phyloP scores from a whole-genome alignment of 2,797 vertebrate genomes.

The Hydrocynus forskahlii region DNA sequence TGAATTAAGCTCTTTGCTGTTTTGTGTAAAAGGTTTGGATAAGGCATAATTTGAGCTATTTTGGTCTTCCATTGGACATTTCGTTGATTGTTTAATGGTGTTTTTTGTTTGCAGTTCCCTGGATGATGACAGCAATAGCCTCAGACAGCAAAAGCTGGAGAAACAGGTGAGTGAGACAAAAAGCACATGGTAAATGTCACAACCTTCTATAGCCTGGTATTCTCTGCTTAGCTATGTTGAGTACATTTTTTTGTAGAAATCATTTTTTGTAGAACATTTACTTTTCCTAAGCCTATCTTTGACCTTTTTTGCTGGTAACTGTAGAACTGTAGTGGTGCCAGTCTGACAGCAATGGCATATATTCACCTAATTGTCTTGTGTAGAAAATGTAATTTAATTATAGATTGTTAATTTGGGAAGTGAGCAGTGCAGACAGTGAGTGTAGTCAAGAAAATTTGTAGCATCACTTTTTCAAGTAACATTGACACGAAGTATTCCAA shows the following conservation, averaged over 20 bases:
- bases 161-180: slow-evolving; percentile 83
- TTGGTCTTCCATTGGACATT: background rate
- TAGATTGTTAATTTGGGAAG: background rate
- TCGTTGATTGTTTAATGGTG: background rate
- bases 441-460: background rate
- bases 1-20: too few species aligned
- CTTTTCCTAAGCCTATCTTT: too few species aligned
- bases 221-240: too few species aligned
- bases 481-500: background rate
- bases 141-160: slow-evolving; percentile 93
- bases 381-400: background rate
- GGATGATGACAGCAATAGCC: slow-evolving; percentile 85
- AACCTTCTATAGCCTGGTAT: background rate
- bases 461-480: background rate
- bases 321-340: background rate
- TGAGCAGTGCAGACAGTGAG: background rate
- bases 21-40: background rate
- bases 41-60: background rate
- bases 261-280: too few species aligned
- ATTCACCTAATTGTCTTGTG: background rate
- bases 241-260: too few species aligned
- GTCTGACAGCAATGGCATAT: background rate
- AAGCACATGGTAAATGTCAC: background rate
- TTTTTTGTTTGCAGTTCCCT: slow-evolving; percentile 76
- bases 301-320: too few species aligned